phyloP scores from a whole-genome alignment of 2,113 vertebrate genomes.

The Mungos mungo region DNA sequence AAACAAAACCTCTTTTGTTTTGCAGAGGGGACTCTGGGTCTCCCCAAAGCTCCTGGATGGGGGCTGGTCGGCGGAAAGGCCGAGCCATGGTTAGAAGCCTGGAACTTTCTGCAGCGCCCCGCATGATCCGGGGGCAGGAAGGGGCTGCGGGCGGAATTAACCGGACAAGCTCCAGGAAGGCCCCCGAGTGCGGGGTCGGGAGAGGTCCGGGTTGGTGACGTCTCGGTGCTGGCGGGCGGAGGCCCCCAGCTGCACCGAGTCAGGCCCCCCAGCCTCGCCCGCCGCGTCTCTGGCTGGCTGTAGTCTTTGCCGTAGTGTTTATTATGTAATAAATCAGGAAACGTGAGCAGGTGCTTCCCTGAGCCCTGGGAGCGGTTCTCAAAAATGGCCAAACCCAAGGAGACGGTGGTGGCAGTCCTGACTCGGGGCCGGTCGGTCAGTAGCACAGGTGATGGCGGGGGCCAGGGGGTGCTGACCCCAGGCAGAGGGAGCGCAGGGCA shows the following conservation, averaged over 20 bases:
- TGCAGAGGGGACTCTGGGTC: background rate
- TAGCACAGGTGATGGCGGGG: background rate
- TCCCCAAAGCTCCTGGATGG: background rate
- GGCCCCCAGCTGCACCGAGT: background rate
- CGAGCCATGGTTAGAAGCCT: background rate
- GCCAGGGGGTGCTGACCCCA: background rate
- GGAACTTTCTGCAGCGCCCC: too few species aligned
- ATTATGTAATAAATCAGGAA: background rate
- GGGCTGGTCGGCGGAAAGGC: too few species aligned
- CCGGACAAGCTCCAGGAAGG: too few species aligned
- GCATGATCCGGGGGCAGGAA: background rate
- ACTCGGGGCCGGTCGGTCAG: background rate
- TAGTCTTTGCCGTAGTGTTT: fast-evolving
- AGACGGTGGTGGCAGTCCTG: too few species aligned
- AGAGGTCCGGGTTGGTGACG: background rate
- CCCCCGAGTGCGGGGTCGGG: background rate
- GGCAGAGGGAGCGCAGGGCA: background rate
- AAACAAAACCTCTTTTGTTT: background rate
- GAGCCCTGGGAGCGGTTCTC: background rate
- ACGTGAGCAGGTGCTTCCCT: fast-evolving
- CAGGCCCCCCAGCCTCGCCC: background rate
- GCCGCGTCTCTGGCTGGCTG: fast-evolving
- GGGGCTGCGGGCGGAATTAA: background rate
- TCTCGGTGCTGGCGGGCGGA: background rate
- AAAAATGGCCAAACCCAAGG: background rate